phyloP scores from a whole-genome alignment of 92 coral and sea anemone genomes.

The Epizoanthus illoricatus region DNA sequence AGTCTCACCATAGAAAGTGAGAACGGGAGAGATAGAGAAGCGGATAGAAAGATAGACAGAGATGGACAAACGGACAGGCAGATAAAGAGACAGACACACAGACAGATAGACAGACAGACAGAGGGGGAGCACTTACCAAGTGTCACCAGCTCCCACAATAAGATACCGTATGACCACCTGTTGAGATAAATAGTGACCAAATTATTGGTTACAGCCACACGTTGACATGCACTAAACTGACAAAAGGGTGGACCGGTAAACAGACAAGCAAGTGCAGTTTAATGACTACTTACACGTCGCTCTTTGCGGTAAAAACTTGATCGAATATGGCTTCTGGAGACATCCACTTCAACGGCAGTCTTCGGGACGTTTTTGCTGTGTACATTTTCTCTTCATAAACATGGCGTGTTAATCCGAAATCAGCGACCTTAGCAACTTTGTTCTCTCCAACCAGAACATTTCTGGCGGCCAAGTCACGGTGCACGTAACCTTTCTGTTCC shows the following conservation, averaged over 20 bases:
- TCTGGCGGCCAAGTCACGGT: slow-evolving; percentile 83
- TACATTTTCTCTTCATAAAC: slow-evolving; percentile 71
- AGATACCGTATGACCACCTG: slow-evolving; percentile 22
- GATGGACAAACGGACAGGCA: too few relatives aligned
- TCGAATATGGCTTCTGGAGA: slow-evolving; percentile 89
- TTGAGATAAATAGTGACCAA: not conserved
- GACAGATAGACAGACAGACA: too few relatives aligned
- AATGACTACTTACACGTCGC: slow-evolving; percentile 69
- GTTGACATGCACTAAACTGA: not conserved
- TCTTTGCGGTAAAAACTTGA: slow-evolving; percentile 68
- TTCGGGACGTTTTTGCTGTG: slow-evolving; percentile 65
- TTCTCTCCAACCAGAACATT: slow-evolving; percentile 80
- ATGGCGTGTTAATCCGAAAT: slow-evolving; percentile 82
- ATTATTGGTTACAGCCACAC: too few relatives aligned
- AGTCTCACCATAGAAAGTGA: too few relatives aligned
- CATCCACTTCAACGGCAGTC: slow-evolving; percentile 85
- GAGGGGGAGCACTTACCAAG: not conserved
- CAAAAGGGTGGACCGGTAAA: not conserved
- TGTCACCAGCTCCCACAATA: slow-evolving; percentile 3
- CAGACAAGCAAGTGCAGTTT: not conserved
- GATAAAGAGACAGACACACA: too few relatives aligned
- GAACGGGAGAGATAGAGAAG: too few relatives aligned
- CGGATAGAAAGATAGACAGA: too few relatives aligned
- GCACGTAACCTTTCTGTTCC: slow-evolving; percentile 68
- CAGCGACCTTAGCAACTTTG: slow-evolving; percentile 80